Evolutionary conservation across 1,140 invertebrate species (phyloP).

Genomic region (Drosophila elegans): DNA sequence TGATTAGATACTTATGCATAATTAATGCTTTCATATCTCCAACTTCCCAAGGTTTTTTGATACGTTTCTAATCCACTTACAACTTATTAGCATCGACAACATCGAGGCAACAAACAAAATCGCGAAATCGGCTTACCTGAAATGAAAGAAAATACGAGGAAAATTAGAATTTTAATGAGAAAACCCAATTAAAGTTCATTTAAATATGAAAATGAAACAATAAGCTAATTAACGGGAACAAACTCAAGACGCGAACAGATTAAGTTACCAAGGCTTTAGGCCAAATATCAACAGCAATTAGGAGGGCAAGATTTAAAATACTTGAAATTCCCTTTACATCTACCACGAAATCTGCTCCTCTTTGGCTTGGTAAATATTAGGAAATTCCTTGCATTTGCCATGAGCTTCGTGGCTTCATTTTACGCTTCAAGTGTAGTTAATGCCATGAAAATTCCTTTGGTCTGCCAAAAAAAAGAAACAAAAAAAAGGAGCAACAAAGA

Average conservation of each 20-base stretch:
- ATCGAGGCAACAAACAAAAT: slow-evolving; percentile 42
- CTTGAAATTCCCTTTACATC: slow-evolving; percentile 38
- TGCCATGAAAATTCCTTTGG: slow-evolving; percentile 53
- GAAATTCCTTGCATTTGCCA: slow-evolving; percentile 45
- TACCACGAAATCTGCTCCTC: not conserved
- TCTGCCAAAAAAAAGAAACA: slow-evolving; percentile 17
- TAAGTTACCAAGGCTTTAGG: slow-evolving; percentile 37
- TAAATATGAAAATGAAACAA: slow-evolving; percentile 57
- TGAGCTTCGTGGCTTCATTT: slow-evolving; percentile 53
- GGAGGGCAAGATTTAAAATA: slow-evolving; percentile 43
- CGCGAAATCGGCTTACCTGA: slow-evolving; percentile 72
- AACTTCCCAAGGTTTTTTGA: slow-evolving; percentile 11
- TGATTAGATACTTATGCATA: not conserved
- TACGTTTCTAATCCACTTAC: slow-evolving; percentile 49
- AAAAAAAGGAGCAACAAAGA: slow-evolving; percentile 9
- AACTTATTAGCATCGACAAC: slow-evolving; percentile 28
- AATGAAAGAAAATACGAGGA: slow-evolving; percentile 49
- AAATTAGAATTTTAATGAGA: slow-evolving; percentile 57
- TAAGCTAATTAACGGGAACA: slow-evolving; percentile 52
- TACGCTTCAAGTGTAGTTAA: slow-evolving; percentile 63
- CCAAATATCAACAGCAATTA: slow-evolving; percentile 65
- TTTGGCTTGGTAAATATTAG: slow-evolving; percentile 36
- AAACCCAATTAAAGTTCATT: slow-evolving; percentile 66
- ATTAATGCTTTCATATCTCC: slow-evolving; percentile 1
- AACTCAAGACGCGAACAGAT: slow-evolving; percentile 15